Evolutionary conservation across 2,113 vertebrate genomes (phyloP), one percentile per base, ranked within the genome.

Genomic region (Pholis gunnellus): DNA sequence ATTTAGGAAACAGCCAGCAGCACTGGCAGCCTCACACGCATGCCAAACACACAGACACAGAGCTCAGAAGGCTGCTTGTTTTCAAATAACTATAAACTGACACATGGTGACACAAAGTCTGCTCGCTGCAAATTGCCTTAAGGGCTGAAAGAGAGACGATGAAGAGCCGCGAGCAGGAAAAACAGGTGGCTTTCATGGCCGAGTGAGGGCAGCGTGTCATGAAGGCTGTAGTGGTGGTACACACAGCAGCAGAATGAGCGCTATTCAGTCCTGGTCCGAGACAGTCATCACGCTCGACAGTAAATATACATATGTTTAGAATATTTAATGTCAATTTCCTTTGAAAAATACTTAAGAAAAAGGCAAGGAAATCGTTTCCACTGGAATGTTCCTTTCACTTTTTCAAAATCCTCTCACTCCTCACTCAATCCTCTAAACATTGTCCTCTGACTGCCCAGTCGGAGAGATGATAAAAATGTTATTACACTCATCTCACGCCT

Each of bases 1-100:
- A 65, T 75, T 48, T 15, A 75, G 57, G 27, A 48, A 27, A 52
- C 68, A 83, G 72, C 50, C 63, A 64, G 46, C 31, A 72, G 63
- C 78, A 40, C 36, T 61, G 68, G 18, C 68, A 56, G 10, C 8
- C 15, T 27, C 74, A n/a, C 64, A 52, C 2, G 20, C 63, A 59
- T 17, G 34, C 9, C 69, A 46, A 72, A 27, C 61, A 46, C 64
- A 65, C 15, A 27, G 20, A 72, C 15, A 25, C 14, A 9, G 31
- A 1, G 13, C 61, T 40, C 69, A 29, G 22, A 15, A 17, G 22
- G 52, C 25, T 13, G 66, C 40, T 66, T 60, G 60, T 72, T 79
- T 79, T 63, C 22, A 57, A 42, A 66, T 27, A 36, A 69, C 14
- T 61, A 60, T 31, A 75, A 72, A 68, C 2, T 56, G 70, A 81